Percentiles rank a stretch among this genome's conserved stretches.
Evolutionary conservation across 2,113 vertebrate species (phyloP).

Genomic region (Scomber colias): DNA sequence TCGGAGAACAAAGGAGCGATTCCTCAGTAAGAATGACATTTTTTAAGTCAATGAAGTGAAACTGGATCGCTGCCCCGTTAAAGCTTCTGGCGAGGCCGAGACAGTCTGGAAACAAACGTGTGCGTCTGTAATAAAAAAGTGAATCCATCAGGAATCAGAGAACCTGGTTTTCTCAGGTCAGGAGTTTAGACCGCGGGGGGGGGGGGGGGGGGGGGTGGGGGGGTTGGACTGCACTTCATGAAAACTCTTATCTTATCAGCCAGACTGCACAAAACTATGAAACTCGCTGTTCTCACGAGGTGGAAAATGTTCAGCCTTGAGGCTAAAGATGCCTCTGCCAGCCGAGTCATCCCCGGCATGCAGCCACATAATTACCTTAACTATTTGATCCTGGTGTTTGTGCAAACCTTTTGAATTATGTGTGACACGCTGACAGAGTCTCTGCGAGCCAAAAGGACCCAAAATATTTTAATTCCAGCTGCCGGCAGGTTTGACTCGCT

Average conservation of each 20-base stretch:
- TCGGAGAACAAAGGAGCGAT: too few relatives aligned
- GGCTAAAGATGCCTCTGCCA: neutral
- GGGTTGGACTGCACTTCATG: too few relatives aligned
- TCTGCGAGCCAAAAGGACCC: too few relatives aligned
- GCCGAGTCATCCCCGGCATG: neutral
- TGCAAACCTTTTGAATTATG: neutral
- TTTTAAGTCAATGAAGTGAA: too few relatives aligned
- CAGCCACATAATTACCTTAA: neutral
- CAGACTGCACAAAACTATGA: neutral
- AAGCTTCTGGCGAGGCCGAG: too few relatives aligned
- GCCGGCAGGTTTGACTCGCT: neutral
- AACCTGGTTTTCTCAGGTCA: neutral
- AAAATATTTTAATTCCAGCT: too few relatives aligned
- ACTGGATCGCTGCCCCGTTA: too few relatives aligned
- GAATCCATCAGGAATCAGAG: neutral
- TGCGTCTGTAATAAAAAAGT: neutral
- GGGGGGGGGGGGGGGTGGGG: too few relatives aligned
- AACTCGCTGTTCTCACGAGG: neutral
- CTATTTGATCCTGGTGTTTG: neutral
- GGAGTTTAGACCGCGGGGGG: neutral
- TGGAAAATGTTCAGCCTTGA: neutral
- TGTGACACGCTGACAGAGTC: neutral
- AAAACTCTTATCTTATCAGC: conserved; percentile 2
- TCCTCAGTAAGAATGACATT: too few relatives aligned
- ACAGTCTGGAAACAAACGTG: too few relatives aligned